phyloP scores from a whole-genome alignment of 2,797 vertebrate species.

The Myotis myotis region DNA sequence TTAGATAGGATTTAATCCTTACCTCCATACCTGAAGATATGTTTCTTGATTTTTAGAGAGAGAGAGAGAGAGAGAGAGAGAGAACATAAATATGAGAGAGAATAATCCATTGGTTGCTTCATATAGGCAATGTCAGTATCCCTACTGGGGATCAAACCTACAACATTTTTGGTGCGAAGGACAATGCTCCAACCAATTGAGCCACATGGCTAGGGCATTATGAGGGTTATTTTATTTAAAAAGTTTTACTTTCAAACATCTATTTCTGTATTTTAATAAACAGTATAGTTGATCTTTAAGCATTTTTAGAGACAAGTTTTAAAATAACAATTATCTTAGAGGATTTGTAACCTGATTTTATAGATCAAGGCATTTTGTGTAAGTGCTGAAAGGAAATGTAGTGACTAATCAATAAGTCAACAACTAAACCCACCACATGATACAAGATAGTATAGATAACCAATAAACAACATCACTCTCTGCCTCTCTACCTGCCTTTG shows the following conservation, averaged over 20 bases:
- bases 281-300: not conserved
- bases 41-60: not conserved
- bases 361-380: slow-evolving; percentile 47
- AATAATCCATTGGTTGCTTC: not conserved
- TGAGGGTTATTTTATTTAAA: not conserved
- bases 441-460: slow-evolving; percentile 7
- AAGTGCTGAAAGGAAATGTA: slow-evolving; percentile 39
- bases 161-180: not conserved
- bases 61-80: not conserved
- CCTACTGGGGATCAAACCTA: not conserved
- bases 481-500: not conserved
- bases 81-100: not conserved
- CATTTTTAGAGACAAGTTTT: slow-evolving; percentile 29
- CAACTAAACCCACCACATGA: not conserved
- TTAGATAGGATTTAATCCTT: too few species aligned
- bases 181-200: not conserved
- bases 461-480: not conserved
- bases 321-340: slow-evolving; percentile 16
- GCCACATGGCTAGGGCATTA: not conserved
- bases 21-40: not conserved
- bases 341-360: slow-evolving; percentile 21
- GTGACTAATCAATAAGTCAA: slow-evolving; percentile 52
- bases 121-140: not conserved
- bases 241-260: not conserved
- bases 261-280: slow-evolving; percentile 1